phyloP scores from a whole-genome alignment of 2,888 invertebrate genomes.

The Trachelus tabidus region DNA sequence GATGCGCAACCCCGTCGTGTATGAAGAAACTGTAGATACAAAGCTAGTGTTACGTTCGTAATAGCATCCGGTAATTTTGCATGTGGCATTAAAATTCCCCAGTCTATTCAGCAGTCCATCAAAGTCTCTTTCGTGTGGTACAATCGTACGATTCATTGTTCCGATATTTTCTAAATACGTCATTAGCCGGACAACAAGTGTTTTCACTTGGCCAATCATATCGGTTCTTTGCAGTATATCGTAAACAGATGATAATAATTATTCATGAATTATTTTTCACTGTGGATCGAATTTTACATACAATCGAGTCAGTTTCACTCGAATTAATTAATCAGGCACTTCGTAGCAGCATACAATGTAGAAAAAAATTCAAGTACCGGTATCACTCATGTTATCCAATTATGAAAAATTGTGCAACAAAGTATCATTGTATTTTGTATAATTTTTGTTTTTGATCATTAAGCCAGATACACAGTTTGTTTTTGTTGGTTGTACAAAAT shows the following conservation, averaged over 20 bases:
- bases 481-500: background rate
- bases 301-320: too few species aligned
- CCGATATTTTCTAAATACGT: background rate
- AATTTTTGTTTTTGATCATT: background rate
- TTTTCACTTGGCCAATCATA: background rate
- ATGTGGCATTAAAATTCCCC: background rate
- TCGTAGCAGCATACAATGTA: too few species aligned
- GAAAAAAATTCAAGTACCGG: too few species aligned
- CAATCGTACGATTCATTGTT: background rate
- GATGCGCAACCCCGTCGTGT: background rate
- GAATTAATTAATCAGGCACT: too few species aligned
- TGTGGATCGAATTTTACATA: too few species aligned
- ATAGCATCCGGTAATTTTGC: conserved; percentile 34
- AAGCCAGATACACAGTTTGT: background rate
- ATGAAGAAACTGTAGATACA: background rate
- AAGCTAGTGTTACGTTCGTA: conserved; percentile 26
- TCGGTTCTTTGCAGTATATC: too few species aligned
- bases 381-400: background rate
- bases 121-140: background rate
- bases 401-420: background rate
- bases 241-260: too few species aligned
- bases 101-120: background rate
- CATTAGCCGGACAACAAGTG: background rate
- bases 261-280: too few species aligned
- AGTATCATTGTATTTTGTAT: background rate